Base-by-base conservation (phyloP, 2,797 vertebrate species). In the Helostoma temminkii region DNA sequence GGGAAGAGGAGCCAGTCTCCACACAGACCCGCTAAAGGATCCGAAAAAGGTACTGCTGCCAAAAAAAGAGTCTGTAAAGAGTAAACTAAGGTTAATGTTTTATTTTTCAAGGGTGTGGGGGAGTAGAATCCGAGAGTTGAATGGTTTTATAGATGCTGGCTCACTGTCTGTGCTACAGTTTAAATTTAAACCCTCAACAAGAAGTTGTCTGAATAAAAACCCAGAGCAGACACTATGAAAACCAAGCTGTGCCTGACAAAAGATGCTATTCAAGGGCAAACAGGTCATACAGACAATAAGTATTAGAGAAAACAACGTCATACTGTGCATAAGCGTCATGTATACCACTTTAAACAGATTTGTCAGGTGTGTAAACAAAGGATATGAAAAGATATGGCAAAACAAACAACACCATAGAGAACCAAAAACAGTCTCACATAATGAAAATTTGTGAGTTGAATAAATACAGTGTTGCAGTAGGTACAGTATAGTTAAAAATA, bases 31-130 rank as follows among this genome's bases (percentile, higher is more conserved):
- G 26, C 25, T 19, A 2, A 47, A 76, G 72, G 66, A 86, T 47
- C 80, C 66, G 41, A 72, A 34, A 18, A 66, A 84, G 82, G 84
- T 64, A 83, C 41, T 14, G 50, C 39, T 41, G 47, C 11, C 19
- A n/a, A n/a, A 50, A 47, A 75, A 41, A 3, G 37, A 25, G 25
- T 5, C 25, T 37, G 15, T 10, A 12, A 10, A 28, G 28, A 26
- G 34, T 50, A 8, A 55, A 56, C 34, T 18, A 50, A 46, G n/a
- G 15, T 11, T 21, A 53, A 28, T 59, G 36, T 42, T 57, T 25
- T 19, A 16, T 48, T 52, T 47, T 62, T 22, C 7, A 32, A 6
- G 2, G 39, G 26, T 1, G 52, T 32, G 34, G 34, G 55, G 65
- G 15, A 42, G 18, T 12, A 66, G 11, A n/a, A 52, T 47, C 56